Percentiles rank a stretch among this genome's conserved stretches.
These are phyloP conservation scores for Andricus quercusramuli DNA, from an alignment of 2,888 invertebrate species.

Conservation along the genomic window DNA sequence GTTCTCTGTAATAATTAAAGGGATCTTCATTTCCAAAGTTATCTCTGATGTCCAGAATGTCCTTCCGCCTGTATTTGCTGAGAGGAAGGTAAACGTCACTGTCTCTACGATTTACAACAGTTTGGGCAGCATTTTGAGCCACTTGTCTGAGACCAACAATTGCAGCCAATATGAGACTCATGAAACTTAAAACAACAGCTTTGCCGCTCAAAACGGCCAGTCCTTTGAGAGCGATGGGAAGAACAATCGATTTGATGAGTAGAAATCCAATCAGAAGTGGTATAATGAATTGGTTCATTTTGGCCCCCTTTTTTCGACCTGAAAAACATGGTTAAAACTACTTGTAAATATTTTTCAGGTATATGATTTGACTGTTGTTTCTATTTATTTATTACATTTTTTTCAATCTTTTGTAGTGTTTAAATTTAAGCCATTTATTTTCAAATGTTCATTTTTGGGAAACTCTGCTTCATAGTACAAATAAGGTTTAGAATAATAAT, in stretches of 20 bases:
- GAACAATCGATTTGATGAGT: conserved; percentile 83
- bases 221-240: conserved; percentile 85
- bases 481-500: too few species aligned
- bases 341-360: too few species aligned
- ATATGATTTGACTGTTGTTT: too few species aligned
- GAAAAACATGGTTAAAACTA: conserved; percentile 44
- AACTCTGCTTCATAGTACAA: too few species aligned
- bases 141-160: conserved; percentile 82
- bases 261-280: conserved; percentile 84
- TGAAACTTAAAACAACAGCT: conserved; percentile 79
- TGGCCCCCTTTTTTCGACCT: conserved; percentile 76
- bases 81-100: conserved; percentile 59
- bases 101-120: neutral
- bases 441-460: too few species aligned
- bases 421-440: too few species aligned
- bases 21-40: conserved; percentile 67
- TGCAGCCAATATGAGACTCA: conserved; percentile 82
- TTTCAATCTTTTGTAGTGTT: too few species aligned
- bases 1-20: conserved; percentile 72
- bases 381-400: too few species aligned
- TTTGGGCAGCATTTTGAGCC: conserved; percentile 66
- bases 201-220: conserved; percentile 85
- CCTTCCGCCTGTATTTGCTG: conserved; percentile 72
- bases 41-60: conserved; percentile 61
- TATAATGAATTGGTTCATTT: conserved; percentile 81